Evolutionary conservation across 2,797 vertebrate species (phyloP).

Genomic region (Zalophus californianus): DNA sequence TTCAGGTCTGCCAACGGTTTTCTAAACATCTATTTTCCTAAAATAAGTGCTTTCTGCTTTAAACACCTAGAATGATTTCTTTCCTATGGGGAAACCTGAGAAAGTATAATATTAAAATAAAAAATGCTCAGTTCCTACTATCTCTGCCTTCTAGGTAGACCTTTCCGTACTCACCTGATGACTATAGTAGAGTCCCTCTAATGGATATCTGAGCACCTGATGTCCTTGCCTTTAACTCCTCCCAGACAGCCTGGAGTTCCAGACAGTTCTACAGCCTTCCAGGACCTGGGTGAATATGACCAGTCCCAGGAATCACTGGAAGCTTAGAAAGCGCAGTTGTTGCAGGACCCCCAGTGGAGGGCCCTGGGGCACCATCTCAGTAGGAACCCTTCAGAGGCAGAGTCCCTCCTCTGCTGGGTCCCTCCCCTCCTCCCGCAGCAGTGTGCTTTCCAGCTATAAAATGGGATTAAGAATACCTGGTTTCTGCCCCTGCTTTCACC

Average conservation of each 20-base stretch:
- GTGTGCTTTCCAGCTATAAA: not conserved
- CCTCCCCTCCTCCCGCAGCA: not conserved
- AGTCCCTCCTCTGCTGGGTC: not conserved
- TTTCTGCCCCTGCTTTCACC: not conserved
- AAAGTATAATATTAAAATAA: not conserved
- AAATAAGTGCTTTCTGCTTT: not conserved
- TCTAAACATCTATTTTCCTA: not conserved
- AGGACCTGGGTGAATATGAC: not conserved
- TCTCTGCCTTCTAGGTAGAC: not conserved
- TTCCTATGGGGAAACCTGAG: not conserved
- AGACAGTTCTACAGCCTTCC: not conserved
- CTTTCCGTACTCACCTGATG: not conserved
- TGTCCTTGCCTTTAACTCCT: not conserved
- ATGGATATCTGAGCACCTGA: not conserved
- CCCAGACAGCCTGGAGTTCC: not conserved
- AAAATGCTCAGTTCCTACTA: not conserved
- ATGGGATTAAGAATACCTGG: not conserved
- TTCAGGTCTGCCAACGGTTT: not conserved
- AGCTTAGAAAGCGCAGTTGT: not conserved
- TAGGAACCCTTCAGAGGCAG: not conserved
- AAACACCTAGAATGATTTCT: conserved; percentile 15
- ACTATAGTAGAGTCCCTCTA: not conserved
- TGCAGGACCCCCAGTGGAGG: not conserved
- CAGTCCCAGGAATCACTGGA: not conserved
- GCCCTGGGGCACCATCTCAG: not conserved